These are phyloP conservation scores for Hermatobates lingyangjiaoensis DNA, from an alignment of 1,140 invertebrate species.

Conservation along the genomic window DNA sequence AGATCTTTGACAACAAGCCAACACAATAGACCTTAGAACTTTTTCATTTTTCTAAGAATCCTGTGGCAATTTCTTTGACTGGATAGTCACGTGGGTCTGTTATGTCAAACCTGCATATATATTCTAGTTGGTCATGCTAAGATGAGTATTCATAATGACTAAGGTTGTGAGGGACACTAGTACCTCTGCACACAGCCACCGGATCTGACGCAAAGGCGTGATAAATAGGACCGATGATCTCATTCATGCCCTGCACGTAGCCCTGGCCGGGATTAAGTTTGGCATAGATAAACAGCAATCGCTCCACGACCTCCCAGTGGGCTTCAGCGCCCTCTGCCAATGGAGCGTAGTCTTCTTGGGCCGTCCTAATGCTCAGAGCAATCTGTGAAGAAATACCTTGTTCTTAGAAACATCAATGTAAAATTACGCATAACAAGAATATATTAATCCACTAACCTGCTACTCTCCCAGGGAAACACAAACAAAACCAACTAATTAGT, in stretches of 20 bases:
- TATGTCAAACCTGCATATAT: too few relatives aligned
- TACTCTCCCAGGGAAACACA: too few relatives aligned
- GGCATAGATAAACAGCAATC: conserved; percentile 91
- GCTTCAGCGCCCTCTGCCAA: conserved; percentile 66
- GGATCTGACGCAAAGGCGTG: conserved; percentile 88
- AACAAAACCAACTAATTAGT: conserved; percentile 3
- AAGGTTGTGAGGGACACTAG: too few relatives aligned
- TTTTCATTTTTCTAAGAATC: too few relatives aligned
- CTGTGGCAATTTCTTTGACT: too few relatives aligned
- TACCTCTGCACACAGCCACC: conserved; percentile 56
- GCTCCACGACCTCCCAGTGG: conserved; percentile 92
- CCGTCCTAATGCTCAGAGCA: conserved; percentile 39
- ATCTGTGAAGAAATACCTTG: conserved; percentile 32
- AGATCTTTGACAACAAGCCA: too few relatives aligned
- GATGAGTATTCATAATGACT: too few relatives aligned
- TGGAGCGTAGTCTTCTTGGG: conserved; percentile 56
- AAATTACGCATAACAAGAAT: too few relatives aligned
- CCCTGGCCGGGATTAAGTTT: conserved; percentile 95
- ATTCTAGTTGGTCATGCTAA: too few relatives aligned
- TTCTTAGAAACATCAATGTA: conserved; percentile 14
- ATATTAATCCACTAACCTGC: too few relatives aligned
- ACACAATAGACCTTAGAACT: too few relatives aligned
- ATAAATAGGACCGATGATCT: conserved; percentile 96
- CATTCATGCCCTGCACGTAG: conserved; percentile 99
- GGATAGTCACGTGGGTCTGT: too few relatives aligned